A percentile compares a stretch with the other conserved stretches of the same genome.
phyloP scores from a whole-genome alignment of 2,113 vertebrate genomes.

The Chamaea fasciata region DNA sequence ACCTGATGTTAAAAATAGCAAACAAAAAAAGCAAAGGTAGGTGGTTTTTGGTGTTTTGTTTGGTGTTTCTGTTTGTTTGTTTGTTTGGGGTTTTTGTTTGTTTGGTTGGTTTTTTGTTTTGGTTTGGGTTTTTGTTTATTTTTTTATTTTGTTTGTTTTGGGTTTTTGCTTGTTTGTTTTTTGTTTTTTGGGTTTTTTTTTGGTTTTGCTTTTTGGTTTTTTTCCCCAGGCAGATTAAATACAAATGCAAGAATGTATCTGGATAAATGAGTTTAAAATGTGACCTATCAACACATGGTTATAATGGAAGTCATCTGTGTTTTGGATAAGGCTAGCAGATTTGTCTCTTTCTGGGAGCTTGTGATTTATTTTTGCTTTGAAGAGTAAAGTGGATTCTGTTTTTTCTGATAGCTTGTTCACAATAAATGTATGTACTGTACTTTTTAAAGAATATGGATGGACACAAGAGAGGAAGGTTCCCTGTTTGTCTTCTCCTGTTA shows the following conservation, averaged over 20 bases:
- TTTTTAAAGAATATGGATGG: background rate
- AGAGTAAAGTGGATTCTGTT: background rate
- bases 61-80: too few relatives aligned
- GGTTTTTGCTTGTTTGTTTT: too few relatives aligned
- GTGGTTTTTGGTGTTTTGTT: too few relatives aligned
- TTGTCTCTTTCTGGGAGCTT: background rate
- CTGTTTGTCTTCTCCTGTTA: background rate
- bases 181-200: too few relatives aligned
- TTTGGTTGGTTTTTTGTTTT: too few relatives aligned
- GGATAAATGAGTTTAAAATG: background rate
- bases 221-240: background rate
- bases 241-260: background rate
- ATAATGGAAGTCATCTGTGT: background rate
- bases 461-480: background rate
- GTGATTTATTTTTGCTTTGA: background rate
- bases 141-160: too few relatives aligned
- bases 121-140: too few relatives aligned
- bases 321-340: background rate
- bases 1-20: background rate
- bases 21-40: background rate
- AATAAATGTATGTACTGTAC: background rate
- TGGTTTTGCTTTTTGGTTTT: background rate
- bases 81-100: too few relatives aligned
- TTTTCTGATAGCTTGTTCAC: background rate
- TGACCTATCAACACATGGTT: background rate